Evolutionary conservation across 2,888 invertebrate genomes (phyloP).

Genomic region (Taenaris catops): DNA sequence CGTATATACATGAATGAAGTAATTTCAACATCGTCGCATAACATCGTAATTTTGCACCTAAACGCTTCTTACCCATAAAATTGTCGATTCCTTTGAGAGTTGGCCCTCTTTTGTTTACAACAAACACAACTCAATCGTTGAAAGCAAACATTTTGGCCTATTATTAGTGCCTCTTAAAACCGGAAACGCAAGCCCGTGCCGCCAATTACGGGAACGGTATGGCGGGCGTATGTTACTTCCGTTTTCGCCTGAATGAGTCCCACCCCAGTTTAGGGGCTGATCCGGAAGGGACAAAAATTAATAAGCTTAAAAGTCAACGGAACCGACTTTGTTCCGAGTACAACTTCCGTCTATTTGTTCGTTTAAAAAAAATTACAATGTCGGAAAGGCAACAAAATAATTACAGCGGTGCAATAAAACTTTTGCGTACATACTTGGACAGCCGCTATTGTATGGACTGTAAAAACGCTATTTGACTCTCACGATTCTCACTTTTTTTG

Average conservation of each 20-base stretch:
- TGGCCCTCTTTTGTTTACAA: conserved; percentile 5
- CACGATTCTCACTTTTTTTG: too few species aligned
- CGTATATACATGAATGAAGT: too few species aligned
- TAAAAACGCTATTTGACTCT: not conserved
- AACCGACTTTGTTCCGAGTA: conserved; percentile 52
- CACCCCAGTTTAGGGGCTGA: conserved; percentile 63
- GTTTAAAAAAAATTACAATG: conserved; percentile 19
- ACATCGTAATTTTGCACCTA: too few species aligned
- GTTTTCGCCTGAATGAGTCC: conserved; percentile 60
- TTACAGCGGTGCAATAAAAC: conserved; percentile 11
- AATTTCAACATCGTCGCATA: too few species aligned
- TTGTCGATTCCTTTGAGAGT: conserved; percentile 1
- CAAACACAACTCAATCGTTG: conserved; percentile 2
- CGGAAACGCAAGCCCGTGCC: conserved; percentile 70
- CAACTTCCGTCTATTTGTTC: conserved; percentile 47
- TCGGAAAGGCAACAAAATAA: conserved; percentile 12
- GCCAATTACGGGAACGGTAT: conserved; percentile 64
- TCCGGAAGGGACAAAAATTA: conserved; percentile 69
- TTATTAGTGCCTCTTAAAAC: conserved; percentile 39
- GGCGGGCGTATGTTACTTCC: conserved; percentile 73
- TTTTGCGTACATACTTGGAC: conserved; percentile 10
- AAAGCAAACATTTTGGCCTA: conserved; percentile 25
- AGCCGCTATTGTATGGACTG: conserved; percentile 2
- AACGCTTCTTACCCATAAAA: too few species aligned
- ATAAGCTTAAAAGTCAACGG: conserved; percentile 65